phyloP scores from a whole-genome alignment of 1,140 invertebrate genomes.

The Heliconius melpomene region DNA sequence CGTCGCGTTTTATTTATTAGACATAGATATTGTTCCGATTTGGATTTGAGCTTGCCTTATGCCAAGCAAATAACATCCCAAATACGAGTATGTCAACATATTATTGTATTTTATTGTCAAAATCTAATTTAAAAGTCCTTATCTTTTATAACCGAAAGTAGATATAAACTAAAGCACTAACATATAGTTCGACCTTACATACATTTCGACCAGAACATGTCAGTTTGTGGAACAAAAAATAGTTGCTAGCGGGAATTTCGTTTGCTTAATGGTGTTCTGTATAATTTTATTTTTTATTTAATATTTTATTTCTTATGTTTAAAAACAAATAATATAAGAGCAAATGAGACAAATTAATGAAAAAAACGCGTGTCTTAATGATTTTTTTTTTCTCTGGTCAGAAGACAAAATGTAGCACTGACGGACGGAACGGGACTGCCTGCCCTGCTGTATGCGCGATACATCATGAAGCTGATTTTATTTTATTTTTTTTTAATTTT shows the following conservation, averaged over 20 bases:
- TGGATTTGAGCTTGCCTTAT: background rate
- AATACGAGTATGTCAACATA: no score
- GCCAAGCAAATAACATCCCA: no score
- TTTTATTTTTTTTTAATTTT: no score
- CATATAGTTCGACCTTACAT: slow-evolving; percentile 22
- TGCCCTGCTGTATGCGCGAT: background rate
- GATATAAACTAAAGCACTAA: background rate
- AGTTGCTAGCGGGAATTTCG: background rate
- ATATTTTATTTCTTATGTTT: background rate
- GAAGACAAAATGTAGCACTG: no score
- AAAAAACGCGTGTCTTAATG: no score
- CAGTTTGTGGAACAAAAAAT: slow-evolving; percentile 22
- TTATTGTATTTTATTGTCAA: background rate
- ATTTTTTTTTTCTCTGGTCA: no score
- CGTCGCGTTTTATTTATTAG: no score
- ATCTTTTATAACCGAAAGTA: slow-evolving; percentile 11
- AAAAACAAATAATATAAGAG: background rate
- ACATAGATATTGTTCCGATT: background rate
- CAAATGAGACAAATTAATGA: no score
- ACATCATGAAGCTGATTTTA: no score
- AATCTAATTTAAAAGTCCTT: background rate
- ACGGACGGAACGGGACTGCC: background rate
- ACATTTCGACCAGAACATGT: slow-evolving; percentile 19
- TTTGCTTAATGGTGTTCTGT: background rate
- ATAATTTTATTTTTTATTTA: background rate